Evolutionary conservation across 2,797 vertebrate genomes (phyloP), one percentile per base, ranked within the genome.

Genomic region (Hippopotamyrus pictus): DNA sequence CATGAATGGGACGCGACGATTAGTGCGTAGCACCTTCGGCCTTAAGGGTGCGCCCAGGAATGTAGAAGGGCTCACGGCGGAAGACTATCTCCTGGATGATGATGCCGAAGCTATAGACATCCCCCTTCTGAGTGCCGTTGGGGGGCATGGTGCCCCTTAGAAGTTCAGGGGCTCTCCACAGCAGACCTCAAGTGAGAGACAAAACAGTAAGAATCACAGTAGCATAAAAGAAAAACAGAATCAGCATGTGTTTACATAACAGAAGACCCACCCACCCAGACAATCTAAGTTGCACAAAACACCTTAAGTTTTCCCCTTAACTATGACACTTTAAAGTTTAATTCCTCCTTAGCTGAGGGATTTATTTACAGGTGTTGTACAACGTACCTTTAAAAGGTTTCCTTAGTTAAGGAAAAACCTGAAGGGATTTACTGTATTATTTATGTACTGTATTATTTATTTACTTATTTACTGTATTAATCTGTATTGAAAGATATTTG

Each of bases 111-210:
- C 93, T 93, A 73, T 93, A 94, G 33, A 93, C 90, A 1, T 93
- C 92, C 2, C 92, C 93, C 53, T 91, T 93, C 89, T 93, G 93
- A 69, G 92, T 92, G 48, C 92, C 92, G 51, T 91, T 90, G 57
- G 88, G 87, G 22, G 90, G 89, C 69, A 89, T 90, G 25, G n/a
- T 19, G 33, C 90, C 59, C 48, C 92, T 92, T 50, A 93, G 89
- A 22, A 94, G 89, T 89, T 93, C 93, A 22, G 93, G 93, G 17
- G 92, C 93, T 37, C 90, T 92, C 91, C 92, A 94, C 53, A 93
- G 87, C 25, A 93, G 79, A 19, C 82, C 93, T 92, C 88, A 51
- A 29, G 29, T 9, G 17, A 46, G 37, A 86, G 37, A 54, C 22
- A 44, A 29, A 46, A 76, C 46, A 54, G n/a, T 11, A 22, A 59